Percentiles rank a stretch among this genome's conserved stretches.
Conservation (phyloP, 2,888 invertebrate genomes). For the Cataglyphis albicans region DNA sequence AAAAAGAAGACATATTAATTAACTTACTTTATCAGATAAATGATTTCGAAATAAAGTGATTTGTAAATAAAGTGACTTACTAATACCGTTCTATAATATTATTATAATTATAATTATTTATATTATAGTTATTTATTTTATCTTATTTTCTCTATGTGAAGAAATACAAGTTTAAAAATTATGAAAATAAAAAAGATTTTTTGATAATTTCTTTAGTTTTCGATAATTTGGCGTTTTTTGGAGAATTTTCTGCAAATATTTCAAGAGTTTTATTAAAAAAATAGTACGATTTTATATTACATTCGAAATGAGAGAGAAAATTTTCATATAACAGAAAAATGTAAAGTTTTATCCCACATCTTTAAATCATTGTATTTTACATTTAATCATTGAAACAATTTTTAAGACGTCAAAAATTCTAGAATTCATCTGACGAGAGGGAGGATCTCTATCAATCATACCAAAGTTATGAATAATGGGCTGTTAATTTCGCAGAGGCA, state of each 20-base stretch:
- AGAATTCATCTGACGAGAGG: neutral
- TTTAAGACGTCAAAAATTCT: neutral
- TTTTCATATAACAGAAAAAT: neutral
- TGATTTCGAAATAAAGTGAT: neutral
- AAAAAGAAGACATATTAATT: neutral
- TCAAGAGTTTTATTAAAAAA: neutral
- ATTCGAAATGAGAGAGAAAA: neutral
- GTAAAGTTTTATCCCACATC: neutral
- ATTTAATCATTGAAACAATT: neutral
- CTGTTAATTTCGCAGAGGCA: neutral
- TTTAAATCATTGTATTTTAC: neutral
- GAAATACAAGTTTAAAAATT: neutral
- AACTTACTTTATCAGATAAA: neutral
- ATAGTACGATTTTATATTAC: neutral
- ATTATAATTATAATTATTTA: neutral
- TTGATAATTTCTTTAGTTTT: neutral
- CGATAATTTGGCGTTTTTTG: neutral
- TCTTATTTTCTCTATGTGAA: neutral
- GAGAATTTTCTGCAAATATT: neutral
- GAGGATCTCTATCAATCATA: neutral
- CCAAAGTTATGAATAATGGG: constrained; percentile 8
- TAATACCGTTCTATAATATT: neutral
- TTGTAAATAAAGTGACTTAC: neutral
- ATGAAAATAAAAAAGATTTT: neutral
- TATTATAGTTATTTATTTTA: neutral